These are phyloP conservation scores for Prionailurus bengalensis DNA, from an alignment of 2,113 vertebrate species.

Conservation along the genomic window DNA sequence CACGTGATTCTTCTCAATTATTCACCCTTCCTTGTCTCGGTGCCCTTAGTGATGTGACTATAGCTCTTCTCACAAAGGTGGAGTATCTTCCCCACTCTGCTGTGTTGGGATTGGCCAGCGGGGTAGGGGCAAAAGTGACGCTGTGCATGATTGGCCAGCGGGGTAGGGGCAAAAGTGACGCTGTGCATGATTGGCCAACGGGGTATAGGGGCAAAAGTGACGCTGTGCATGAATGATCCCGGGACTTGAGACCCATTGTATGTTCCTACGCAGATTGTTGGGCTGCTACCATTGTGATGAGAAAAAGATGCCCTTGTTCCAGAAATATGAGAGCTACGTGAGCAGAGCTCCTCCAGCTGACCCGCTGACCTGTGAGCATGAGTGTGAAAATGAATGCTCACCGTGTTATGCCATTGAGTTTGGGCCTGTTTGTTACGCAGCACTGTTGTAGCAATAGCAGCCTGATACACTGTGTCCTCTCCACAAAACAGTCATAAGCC, in stretches of 20 bases:
- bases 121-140: too few relatives aligned
- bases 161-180: too few relatives aligned
- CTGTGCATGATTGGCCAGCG: too few relatives aligned
- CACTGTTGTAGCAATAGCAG: background rate
- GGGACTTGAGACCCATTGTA: background rate
- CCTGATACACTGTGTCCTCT: background rate
- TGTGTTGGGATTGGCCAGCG: background rate
- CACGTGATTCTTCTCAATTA: too few relatives aligned
- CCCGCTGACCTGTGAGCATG: background rate
- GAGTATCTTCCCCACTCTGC: background rate
- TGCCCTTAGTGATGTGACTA: background rate
- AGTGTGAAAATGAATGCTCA: background rate
- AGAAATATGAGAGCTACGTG: background rate
- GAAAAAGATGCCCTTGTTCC: background rate
- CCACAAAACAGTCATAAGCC: background rate
- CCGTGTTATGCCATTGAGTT: background rate
- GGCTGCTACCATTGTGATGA: background rate
- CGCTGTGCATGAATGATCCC: background rate
- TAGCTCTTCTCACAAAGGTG: background rate
- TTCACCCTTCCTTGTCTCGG: background rate
- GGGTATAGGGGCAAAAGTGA: too few relatives aligned
- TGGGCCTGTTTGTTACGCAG: too few relatives aligned
- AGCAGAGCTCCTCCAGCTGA: background rate
- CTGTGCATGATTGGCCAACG: too few relatives aligned
- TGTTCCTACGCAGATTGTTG: background rate